Percentiles rank a stretch among this genome's conserved stretches.
Evolutionary conservation across 2,113 vertebrate species (phyloP).

Genomic region (Campylomormyrus tamandua): DNA sequence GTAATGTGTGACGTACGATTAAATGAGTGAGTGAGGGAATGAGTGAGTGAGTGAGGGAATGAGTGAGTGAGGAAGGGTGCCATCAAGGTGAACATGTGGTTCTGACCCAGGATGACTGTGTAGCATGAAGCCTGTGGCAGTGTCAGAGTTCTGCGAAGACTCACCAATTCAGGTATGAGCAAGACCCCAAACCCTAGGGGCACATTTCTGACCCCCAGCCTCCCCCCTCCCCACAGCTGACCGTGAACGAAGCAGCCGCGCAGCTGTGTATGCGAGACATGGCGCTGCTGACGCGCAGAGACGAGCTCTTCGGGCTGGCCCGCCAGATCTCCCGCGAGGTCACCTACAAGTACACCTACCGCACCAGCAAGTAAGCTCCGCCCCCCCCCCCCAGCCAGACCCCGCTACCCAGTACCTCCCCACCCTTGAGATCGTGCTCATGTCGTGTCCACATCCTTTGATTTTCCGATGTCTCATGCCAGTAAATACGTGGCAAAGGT

Average conservation of each 20-base stretch:
- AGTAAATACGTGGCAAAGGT: neutral
- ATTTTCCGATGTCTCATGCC: neutral
- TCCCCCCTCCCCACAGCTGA: conserved; percentile 62
- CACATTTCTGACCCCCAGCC: neutral
- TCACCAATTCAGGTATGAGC: neutral
- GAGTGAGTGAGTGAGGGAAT: neutral
- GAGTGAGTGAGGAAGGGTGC: neutral
- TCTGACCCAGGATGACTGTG: neutral
- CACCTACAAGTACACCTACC: conserved; percentile 93
- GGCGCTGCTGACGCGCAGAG: conserved; percentile 79
- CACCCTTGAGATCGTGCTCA: neutral
- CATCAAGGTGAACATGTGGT: neutral
- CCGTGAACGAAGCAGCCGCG: conserved; percentile 91
- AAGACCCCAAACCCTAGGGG: neutral
- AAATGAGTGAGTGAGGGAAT: neutral
- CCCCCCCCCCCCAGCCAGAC: neutral
- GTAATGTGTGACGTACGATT: neutral
- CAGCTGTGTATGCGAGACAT: conserved; percentile 89
- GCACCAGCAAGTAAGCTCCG: conserved; percentile 81
- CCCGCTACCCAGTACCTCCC: neutral
- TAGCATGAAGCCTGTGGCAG: neutral
- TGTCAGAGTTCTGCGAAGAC: neutral
- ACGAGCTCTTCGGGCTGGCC: conserved; percentile 86
- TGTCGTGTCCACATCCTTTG: neutral
- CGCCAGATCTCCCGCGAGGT: conserved; percentile 92